phyloP scores from a whole-genome alignment of 2,888 invertebrate species.

The Tyria jacobaeae region DNA sequence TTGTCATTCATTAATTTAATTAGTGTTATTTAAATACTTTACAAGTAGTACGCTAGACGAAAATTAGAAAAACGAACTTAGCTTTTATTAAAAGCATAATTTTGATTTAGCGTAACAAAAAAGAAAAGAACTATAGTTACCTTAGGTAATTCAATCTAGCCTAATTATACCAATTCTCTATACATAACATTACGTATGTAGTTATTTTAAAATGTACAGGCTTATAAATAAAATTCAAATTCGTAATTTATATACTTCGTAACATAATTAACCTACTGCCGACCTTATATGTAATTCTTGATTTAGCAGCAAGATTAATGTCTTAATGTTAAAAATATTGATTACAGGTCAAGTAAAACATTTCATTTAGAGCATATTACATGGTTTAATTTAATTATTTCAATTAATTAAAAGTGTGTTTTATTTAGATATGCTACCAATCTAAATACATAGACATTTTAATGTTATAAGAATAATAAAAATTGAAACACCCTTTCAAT shows the following conservation, averaged over 20 bases:
- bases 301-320: conserved; percentile 43
- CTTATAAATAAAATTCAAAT: conserved; percentile 68
- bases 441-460: not conserved
- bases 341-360: conserved; percentile 30
- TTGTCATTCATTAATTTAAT: conserved; percentile 83
- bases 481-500: not conserved
- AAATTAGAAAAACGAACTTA: conserved; percentile 70
- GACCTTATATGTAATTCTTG: conserved; percentile 40
- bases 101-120: conserved; percentile 59
- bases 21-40: conserved; percentile 75
- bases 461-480: no score
- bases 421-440: not conserved
- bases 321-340: conserved; percentile 42
- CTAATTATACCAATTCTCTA: conserved; percentile 54
- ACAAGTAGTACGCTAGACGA: conserved; percentile 76
- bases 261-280: conserved; percentile 54
- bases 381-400: not conserved
- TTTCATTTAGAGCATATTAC: conserved; percentile 8
- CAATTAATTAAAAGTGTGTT: not conserved
- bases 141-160: conserved; percentile 59
- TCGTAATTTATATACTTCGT: conserved; percentile 63
- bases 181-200: conserved; percentile 59
- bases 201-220: conserved; percentile 62
- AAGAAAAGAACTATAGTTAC: conserved; percentile 54
- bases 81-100: conserved; percentile 55